Evolutionary conservation across 2,113 vertebrate genomes (phyloP).

Genomic region (Polypterus senegalus): DNA sequence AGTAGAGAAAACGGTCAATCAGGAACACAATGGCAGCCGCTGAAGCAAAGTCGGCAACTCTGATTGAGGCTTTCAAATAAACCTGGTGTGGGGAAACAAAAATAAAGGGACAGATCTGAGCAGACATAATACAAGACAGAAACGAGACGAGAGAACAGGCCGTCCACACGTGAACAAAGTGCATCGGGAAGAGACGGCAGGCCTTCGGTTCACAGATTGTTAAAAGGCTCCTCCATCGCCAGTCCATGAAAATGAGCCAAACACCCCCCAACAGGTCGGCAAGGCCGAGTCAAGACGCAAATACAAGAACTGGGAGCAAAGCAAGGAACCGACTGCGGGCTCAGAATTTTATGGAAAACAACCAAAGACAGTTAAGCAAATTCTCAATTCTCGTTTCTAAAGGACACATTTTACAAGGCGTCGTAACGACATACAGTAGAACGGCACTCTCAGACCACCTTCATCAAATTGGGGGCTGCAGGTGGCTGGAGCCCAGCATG

Average conservation of each 20-base stretch:
- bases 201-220: background rate
- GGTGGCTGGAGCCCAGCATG: too few species aligned
- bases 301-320: too few species aligned
- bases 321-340: too few species aligned
- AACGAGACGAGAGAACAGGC: background rate
- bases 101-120: background rate
- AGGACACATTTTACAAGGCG: too few species aligned
- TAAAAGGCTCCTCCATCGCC: background rate
- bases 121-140: background rate
- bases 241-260: background rate
- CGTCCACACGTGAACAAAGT: background rate
- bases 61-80: conserved; percentile 59
- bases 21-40: conserved; percentile 67
- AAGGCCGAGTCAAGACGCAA: too few species aligned
- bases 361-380: too few species aligned
- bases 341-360: too few species aligned
- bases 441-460: too few species aligned
- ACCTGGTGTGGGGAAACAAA: conserved; percentile 35
- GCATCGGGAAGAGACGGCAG: background rate
- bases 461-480: too few species aligned
- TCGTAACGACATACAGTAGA: too few species aligned
- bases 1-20: conserved; percentile 76
- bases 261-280: too few species aligned
- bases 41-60: conserved; percentile 33
- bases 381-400: too few species aligned